Percentiles rank a stretch among this genome's conserved stretches.
These are phyloP conservation scores for Mesorhabditis belari DNA, from an alignment of 2,888 invertebrate genomes.

Conservation along the genomic window DNA sequence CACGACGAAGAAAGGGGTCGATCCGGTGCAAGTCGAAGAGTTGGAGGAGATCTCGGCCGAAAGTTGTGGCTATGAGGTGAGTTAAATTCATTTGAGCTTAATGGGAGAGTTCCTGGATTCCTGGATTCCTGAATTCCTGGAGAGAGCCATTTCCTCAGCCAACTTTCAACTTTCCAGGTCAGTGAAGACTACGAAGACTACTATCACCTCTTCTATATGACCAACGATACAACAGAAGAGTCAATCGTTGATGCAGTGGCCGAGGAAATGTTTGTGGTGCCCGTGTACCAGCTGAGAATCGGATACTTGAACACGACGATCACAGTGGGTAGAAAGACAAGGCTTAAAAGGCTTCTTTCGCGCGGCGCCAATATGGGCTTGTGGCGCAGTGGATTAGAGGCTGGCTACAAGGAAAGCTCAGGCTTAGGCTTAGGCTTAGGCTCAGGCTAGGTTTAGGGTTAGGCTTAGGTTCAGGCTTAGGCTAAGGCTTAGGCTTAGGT, in stretches of 20 bases:
- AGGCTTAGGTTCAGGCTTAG: too few relatives aligned
- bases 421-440: too few relatives aligned
- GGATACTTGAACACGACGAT: slow-evolving; percentile 2
- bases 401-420: too few relatives aligned
- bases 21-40: slow-evolving; percentile 4
- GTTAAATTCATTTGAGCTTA: not conserved
- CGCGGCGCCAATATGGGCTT: not conserved
- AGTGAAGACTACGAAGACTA: not conserved
- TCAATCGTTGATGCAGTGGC: not conserved
- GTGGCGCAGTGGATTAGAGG: too few relatives aligned
- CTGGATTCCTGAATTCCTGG: too few relatives aligned
- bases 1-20: slow-evolving; percentile 3
- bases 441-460: too few relatives aligned
- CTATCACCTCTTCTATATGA: slow-evolving; percentile 6
- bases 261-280: slow-evolving; percentile 6
- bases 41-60: slow-evolving; percentile 7
- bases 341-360: not conserved
- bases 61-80: slow-evolving; percentile 6
- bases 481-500: too few relatives aligned
- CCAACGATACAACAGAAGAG: not conserved
- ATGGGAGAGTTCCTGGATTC: too few relatives aligned
- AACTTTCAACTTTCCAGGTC: not conserved
- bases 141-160: too few relatives aligned
- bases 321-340: not conserved
- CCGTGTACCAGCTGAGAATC: slow-evolving; percentile 1